Evolutionary conservation across 2,113 vertebrate genomes (phyloP).

Genomic region (Meleagris gallopavo): DNA sequence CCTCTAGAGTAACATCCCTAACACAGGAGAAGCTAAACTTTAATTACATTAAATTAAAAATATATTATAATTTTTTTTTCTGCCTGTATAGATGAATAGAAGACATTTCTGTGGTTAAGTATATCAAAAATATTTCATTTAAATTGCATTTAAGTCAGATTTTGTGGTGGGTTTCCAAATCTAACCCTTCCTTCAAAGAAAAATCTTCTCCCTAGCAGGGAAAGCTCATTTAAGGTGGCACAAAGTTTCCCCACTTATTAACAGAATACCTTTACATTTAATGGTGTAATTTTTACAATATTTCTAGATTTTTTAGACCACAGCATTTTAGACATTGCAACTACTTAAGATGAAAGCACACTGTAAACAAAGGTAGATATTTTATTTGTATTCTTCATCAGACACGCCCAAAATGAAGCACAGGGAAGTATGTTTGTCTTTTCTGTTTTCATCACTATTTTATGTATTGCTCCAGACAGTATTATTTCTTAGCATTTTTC

Average conservation of each 20-base stretch:
- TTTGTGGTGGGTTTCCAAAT: constrained; percentile 24
- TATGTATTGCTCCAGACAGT: constrained; percentile 63
- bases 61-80: constrained; percentile 66
- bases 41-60: constrained; percentile 78
- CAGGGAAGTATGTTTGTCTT: constrained; percentile 39
- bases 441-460: constrained; percentile 40
- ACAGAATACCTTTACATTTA: neutral
- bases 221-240: constrained; percentile 38
- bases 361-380: neutral
- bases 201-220: neutral
- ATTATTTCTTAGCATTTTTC: constrained; percentile 71
- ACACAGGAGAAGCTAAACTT: constrained; percentile 76
- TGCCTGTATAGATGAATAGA: constrained; percentile 64
- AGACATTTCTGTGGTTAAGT: constrained; percentile 64
- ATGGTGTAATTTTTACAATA: neutral
- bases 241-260: neutral
- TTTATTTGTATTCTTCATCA: constrained; percentile 27
- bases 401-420: neutral
- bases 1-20: constrained; percentile 75
- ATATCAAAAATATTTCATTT: constrained; percentile 63
- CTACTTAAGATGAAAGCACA: neutral
- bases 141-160: constrained; percentile 20
- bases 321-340: neutral
- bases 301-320: neutral
- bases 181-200: constrained; percentile 27